Percentiles rank a stretch among this genome's conserved stretches.
Evolutionary conservation across 2,113 vertebrate species (phyloP).

Genomic region (Gnathonemus longibarbis): DNA sequence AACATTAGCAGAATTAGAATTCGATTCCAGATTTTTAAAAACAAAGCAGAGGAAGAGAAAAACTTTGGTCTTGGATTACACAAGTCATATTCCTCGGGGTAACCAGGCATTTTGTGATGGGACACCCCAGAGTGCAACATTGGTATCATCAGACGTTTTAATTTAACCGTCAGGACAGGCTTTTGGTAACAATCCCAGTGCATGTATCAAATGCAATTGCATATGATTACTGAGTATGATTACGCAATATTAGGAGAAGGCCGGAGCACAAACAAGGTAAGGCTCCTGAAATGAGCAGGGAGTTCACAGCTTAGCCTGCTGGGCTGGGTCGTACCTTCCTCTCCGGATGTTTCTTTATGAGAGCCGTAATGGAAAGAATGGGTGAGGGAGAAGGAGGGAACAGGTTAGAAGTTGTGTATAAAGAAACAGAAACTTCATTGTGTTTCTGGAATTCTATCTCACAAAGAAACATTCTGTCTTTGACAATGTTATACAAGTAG

Average conservation of each 20-base stretch:
- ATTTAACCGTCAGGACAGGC: neutral
- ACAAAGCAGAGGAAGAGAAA: neutral
- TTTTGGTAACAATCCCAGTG: neutral
- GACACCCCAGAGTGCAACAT: neutral
- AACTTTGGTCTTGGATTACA: neutral
- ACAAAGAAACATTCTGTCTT: neutral
- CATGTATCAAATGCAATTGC: neutral
- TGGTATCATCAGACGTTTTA: neutral
- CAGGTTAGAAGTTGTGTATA: neutral
- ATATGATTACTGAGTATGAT: neutral
- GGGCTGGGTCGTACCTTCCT: conserved; percentile 85
- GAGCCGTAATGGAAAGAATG: conserved; percentile 13
- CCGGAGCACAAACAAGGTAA: neutral
- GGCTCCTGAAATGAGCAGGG: neutral
- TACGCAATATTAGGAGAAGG: neutral
- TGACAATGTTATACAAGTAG: neutral
- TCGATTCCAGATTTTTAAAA: neutral
- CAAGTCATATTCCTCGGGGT: neutral
- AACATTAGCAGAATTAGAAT: neutral
- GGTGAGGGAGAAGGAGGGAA: conserved; percentile 21
- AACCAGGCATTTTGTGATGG: neutral
- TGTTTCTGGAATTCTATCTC: neutral
- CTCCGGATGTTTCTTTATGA: conserved; percentile 84
- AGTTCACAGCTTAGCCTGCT: conserved; percentile 64
- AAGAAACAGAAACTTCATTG: neutral